Evolutionary conservation across 2,888 invertebrate genomes (phyloP).

Genomic region (Melanotus villosus): DNA sequence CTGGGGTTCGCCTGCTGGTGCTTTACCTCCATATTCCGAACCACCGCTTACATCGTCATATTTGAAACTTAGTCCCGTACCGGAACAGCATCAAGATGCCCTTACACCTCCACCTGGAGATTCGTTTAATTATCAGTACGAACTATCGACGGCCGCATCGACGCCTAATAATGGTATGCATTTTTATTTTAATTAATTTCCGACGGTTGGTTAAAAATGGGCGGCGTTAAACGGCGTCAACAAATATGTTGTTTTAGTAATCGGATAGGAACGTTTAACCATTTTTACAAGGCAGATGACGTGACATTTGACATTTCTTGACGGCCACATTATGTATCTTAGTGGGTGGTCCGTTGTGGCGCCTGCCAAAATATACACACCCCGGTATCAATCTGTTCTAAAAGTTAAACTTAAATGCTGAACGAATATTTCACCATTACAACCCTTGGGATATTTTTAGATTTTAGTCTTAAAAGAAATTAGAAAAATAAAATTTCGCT

Average conservation of each 20-base stretch:
- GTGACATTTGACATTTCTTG: constrained; percentile 58
- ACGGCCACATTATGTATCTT: constrained; percentile 52
- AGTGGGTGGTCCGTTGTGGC: constrained; percentile 53
- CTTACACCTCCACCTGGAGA: constrained; percentile 59
- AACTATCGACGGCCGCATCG: constrained; percentile 54
- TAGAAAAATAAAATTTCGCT: too few relatives aligned
- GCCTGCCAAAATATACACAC: constrained; percentile 54
- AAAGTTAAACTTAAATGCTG: neutral
- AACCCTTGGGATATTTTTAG: too few relatives aligned
- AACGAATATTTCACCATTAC: too few relatives aligned
- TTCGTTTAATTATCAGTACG: constrained; percentile 65
- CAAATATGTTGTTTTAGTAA: constrained; percentile 57
- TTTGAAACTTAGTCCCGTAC: constrained; percentile 66
- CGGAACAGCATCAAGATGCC: constrained; percentile 60
- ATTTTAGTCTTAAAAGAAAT: too few relatives aligned
- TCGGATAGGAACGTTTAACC: constrained; percentile 43
- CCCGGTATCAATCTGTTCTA: constrained; percentile 19
- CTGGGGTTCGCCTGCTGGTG: constrained; percentile 58
- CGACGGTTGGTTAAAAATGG: constrained; percentile 52
- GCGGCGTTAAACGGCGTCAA: constrained; percentile 47
- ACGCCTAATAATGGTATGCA: constrained; percentile 66
- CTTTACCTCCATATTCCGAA: constrained; percentile 63
- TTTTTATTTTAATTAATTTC: constrained; percentile 41
- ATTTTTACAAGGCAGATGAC: constrained; percentile 56
- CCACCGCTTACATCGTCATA: constrained; percentile 59